A percentile compares a stretch with the other conserved stretches of the same genome.
Evolutionary conservation across 1,140 invertebrate species (phyloP).

Genomic region (Drosophila paulistorum): DNA sequence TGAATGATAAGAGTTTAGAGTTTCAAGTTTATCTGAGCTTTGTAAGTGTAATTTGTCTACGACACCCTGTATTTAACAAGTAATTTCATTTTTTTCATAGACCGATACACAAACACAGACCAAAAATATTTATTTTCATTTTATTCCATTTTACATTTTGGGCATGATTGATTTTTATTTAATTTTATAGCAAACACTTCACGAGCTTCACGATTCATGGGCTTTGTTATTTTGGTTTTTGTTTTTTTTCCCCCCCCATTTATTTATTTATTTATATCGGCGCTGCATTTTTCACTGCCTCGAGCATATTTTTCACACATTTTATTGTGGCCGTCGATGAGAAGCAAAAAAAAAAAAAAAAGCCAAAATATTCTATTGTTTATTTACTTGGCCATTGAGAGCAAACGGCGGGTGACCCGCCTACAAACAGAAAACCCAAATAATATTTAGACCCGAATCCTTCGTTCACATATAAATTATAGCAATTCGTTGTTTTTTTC

Average conservation of each 20-base stretch:
- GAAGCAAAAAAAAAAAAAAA: conserved; percentile 25
- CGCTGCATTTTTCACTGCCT: conserved; percentile 62
- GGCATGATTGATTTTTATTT: conserved; percentile 73
- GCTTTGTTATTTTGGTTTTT: neutral
- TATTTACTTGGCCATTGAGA: conserved; percentile 77
- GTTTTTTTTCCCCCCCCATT: conserved; percentile 31
- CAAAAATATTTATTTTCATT: conserved; percentile 43
- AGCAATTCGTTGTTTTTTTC: conserved; percentile 40
- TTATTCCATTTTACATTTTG: conserved; percentile 19
- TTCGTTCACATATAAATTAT: conserved; percentile 68
- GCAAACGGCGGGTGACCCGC: conserved; percentile 47
- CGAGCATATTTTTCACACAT: conserved; percentile 75
- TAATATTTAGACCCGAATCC: conserved; percentile 42
- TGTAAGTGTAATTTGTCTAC: too few species aligned
- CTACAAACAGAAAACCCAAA: conserved; percentile 8
- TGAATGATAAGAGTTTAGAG: too few species aligned
- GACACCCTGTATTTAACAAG: neutral
- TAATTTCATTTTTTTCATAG: neutral
- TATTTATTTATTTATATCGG: conserved; percentile 70
- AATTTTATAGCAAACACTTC: conserved; percentile 61
- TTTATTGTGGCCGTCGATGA: conserved; percentile 64
- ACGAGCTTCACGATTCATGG: conserved; percentile 20
- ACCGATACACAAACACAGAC: neutral
- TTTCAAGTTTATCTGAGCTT: too few species aligned
- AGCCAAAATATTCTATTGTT: conserved; percentile 66